Conservation (phyloP, 1,140 invertebrate genomes). For the Papilio machaon region DNA sequence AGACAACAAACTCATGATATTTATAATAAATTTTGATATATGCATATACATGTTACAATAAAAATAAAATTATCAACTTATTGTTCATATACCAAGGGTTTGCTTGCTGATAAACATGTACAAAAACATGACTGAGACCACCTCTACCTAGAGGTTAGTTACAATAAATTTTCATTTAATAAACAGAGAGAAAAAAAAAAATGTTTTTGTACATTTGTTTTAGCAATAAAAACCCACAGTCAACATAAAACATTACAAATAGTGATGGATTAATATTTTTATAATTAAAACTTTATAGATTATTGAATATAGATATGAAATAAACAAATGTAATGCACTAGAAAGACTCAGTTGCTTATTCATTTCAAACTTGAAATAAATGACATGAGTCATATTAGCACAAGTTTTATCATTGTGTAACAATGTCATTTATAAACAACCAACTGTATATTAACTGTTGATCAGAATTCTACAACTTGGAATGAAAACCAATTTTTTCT, state of each 20-base stretch:
- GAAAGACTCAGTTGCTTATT: conserved; percentile 7
- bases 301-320: background rate
- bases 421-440: conserved; percentile 21
- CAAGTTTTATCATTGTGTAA: conserved; percentile 28
- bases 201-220: background rate
- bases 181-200: background rate
- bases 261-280: background rate
- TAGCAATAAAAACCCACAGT: background rate
- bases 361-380: conserved; percentile 13
- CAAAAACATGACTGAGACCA: background rate
- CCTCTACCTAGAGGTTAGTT: no score
- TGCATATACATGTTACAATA: background rate
- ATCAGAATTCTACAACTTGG: background rate
- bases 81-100: background rate
- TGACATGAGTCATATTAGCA: conserved; percentile 21
- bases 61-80: background rate
- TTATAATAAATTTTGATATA: conserved; percentile 2
- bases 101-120: background rate
- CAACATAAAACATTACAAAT: background rate
- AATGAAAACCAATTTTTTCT: background rate
- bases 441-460: background rate
- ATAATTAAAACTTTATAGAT: background rate
- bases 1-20: background rate
- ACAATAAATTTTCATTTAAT: no score
- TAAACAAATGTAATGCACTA: background rate